These are phyloP conservation scores for Puma concolor DNA, from an alignment of 2,113 vertebrate genomes.

Conservation along the genomic window DNA sequence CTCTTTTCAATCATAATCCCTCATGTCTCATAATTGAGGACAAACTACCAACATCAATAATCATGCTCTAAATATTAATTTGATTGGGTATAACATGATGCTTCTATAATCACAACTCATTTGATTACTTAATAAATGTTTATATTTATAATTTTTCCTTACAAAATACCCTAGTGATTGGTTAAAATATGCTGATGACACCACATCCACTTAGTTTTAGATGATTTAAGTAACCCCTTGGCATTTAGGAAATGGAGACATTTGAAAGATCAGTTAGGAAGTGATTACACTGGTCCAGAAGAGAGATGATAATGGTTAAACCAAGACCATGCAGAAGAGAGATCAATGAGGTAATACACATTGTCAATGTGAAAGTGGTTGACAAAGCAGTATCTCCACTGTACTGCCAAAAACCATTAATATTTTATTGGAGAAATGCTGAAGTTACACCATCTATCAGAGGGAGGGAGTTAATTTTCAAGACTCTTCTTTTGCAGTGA, in stretches of 20 bases:
- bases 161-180: slow-evolving; percentile 36
- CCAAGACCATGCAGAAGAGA: not conserved
- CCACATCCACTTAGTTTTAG: not conserved
- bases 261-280: not conserved
- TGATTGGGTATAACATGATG: slow-evolving; percentile 39
- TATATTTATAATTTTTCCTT: slow-evolving; percentile 8
- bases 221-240: not conserved
- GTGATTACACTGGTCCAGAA: not conserved
- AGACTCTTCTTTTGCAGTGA: not conserved
- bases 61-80: slow-evolving; percentile 61
- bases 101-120: slow-evolving; percentile 55
- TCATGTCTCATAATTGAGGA: not conserved
- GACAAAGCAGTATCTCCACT: not conserved
- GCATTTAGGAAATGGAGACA: not conserved
- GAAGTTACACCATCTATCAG: not conserved
- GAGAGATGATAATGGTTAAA: not conserved
- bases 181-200: slow-evolving; percentile 49
- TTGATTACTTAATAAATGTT: slow-evolving; percentile 70
- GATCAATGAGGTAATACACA: not conserved
- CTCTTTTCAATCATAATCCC: not conserved
- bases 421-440: slow-evolving; percentile 4
- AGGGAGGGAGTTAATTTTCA: not conserved
- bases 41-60: slow-evolving; percentile 1
- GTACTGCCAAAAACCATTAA: not conserved
- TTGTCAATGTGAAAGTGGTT: not conserved